phyloP scores from a whole-genome alignment of 2,888 invertebrate species.

The Hemithea aestivaria region DNA sequence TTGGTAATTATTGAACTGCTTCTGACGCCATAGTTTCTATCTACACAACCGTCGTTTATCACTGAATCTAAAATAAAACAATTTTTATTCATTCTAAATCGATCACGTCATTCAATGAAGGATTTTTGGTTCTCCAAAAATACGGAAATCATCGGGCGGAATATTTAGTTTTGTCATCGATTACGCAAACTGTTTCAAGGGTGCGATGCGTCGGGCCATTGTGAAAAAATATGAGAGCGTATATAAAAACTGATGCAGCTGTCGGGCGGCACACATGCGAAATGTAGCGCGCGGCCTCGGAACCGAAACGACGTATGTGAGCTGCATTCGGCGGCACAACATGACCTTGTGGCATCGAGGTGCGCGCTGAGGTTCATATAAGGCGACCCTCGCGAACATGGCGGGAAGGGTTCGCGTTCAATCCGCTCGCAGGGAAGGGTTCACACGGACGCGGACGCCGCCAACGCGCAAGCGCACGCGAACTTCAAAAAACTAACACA shows the following conservation, averaged over 20 bases:
- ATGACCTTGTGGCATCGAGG: slow-evolving; percentile 37
- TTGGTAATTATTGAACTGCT: neutral
- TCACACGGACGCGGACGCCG: slow-evolving; percentile 62
- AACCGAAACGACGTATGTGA: slow-evolving; percentile 49
- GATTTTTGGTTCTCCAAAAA: slow-evolving; percentile 63
- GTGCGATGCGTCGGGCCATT: slow-evolving; percentile 68
- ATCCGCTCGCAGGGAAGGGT: slow-evolving; percentile 66
- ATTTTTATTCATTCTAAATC: slow-evolving; percentile 7
- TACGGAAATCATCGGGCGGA: slow-evolving; percentile 79
- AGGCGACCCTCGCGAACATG: slow-evolving; percentile 56
- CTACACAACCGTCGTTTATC: neutral
- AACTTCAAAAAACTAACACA: slow-evolving; percentile 71
- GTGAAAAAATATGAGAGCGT: slow-evolving; percentile 77
- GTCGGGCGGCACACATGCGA: slow-evolving; percentile 76
- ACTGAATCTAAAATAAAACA: slow-evolving; percentile 1
- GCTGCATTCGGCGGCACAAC: slow-evolving; percentile 26
- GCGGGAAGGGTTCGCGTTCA: slow-evolving; percentile 68
- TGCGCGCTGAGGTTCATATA: slow-evolving; percentile 33
- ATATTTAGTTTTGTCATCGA: slow-evolving; percentile 80
- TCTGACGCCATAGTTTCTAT: neutral
- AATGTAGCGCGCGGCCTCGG: slow-evolving; percentile 53
- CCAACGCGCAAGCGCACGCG: slow-evolving; percentile 79
- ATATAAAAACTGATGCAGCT: slow-evolving; percentile 78
- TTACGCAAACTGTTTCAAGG: slow-evolving; percentile 80
- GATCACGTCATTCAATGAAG: slow-evolving; percentile 28